Evolutionary conservation across 2,797 vertebrate species (phyloP), one percentile per base, ranked within the genome.

Genomic region (Scolopax rusticola): DNA sequence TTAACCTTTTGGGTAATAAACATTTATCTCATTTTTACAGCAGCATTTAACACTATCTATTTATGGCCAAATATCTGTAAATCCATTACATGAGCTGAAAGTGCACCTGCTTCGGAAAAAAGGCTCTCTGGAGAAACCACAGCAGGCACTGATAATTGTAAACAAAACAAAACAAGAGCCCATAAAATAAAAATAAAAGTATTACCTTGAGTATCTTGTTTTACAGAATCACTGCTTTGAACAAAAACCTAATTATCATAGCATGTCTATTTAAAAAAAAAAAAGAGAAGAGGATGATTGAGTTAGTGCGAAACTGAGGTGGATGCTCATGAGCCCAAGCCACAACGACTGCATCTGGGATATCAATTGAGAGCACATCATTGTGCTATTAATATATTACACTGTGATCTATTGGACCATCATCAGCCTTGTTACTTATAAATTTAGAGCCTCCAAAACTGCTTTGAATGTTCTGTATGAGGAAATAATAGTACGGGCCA

Each of bases 1-100:
- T 97, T 97, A 97, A 96, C 78, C 89, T 96, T 96, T 91, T 95
- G 90, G 83, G 90, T 95, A 97, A 97, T 97, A 97, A 95, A 95
- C 87, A 90, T 96, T 97, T 97, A 94, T 96, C 92, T 96, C 91
- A 81, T 92, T 96, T 96, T 97, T 95, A 97, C 90, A 96, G 91
- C 94, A 90, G 78, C 56, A 1, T 97, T 96, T 96, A 97, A 96
- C 90, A 77, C 93, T 96, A 93, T 81, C 88, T 94, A 94, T 96
- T 96, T 96, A 95, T 92, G 70, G 86, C 92, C 84, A 96, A 96
- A 96, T 96, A 97, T 95, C 95, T 97, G 83, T 93, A 96, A 96
- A 97, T 97, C 93, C 94, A 95, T 94, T 97, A 95, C 77, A 85
- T 51, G 84, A 73, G 80, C 84, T 94, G 82, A 95, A 96, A 96